Base-by-base conservation (phyloP, 2,113 vertebrate genomes). In the Eubucco bourcierii region DNA sequence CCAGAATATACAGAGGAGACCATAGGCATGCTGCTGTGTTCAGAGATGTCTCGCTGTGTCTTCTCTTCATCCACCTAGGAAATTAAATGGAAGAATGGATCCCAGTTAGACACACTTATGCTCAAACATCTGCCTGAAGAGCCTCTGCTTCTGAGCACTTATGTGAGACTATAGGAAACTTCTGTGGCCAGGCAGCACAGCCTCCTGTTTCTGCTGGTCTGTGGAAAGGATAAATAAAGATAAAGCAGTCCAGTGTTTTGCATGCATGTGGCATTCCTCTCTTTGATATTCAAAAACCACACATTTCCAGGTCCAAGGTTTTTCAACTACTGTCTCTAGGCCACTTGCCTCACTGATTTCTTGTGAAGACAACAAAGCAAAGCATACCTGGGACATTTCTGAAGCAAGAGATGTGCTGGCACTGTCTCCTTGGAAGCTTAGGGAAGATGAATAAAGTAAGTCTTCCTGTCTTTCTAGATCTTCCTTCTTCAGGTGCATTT, bases 31-130 rank as follows among this genome's bases (percentile, higher is more conserved):
- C 74, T 80, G 53, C 87, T 92, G 52, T 92, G 79, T 50, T 88
- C 12, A 2, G 84, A 79, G 83, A 71, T 67, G 20, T 96, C 96
- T 89, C 1, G 82, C 58, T 91, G 84, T 12, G 39, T 68, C 94
- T 95, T 96, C 85, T 85, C 70, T 73, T 94, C 93, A 84, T 79
- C 56, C 77, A 92, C 91, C 97, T 97, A 91, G 81, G 90, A 95
- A 94, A 84, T 19, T 39, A 94, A 82, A 93, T 85, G 60, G 66
- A 94, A 66, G 64, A 88, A 86, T 74, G 46, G 92, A 93, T 87
- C 79, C 46, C 52, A 75, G 58, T 91, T 86, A 82, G 68, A 52
- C 11, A 47, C 15, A n/a, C 59, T 56, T 64, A 28, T 39, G 44
- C 25, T 66, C 66, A 56, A 60, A 67, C 4, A 5, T 41, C 50